Base-by-base conservation (phyloP, 2,888 invertebrate genomes). In the Stenoptilia bipunctidactyla region DNA sequence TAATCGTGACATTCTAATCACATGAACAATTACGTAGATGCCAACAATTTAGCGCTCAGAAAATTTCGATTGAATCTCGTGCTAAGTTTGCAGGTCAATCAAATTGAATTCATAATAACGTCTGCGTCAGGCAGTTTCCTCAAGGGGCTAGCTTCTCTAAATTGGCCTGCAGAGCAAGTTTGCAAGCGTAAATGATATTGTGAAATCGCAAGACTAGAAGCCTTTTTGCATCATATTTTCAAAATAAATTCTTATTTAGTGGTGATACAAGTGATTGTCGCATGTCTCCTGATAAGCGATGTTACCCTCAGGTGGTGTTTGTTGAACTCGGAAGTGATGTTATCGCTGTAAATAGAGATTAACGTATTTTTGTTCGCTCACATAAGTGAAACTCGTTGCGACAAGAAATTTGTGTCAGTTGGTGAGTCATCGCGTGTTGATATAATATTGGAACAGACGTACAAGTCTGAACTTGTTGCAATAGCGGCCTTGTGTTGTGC, bases 41-140 rank as follows among this genome's bases (percentile, higher is more conserved):
- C n/a, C n/a, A n/a, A n/a, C n/a, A 20, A 20, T 5, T 20, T 20
- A 5, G 20, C 8, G 20, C 20, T 15, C 25, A 8, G 30, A 15
- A 15, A 12, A 4, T 13, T 15, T 33, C 33, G 14, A 15, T 12
- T 12, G 8, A 20, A 20, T 20, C 20, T 20, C 20, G 4, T 20
- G n/a, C 8, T 5, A 20, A 20, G 30, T 12, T n/a, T 4, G n/a
- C 40, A 43, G 56, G 53, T 59, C 59, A 65, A 63, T 66, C 58
- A 64, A 66, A 63, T 64, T 61, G 58, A 67, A 63, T 65, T 56
- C 49, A 51, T 61, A 59, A 67, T 65, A 30, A 60, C 49, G 53
- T 51, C 51, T 47, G 49, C 62, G 51, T 65, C 64, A 54, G 59
- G 60, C 52, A 60, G 53, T 62, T 63, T 56, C 52, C 55, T 49